Base-by-base conservation (phyloP, 2,888 invertebrate species). In the Fragum whitleyi region DNA sequence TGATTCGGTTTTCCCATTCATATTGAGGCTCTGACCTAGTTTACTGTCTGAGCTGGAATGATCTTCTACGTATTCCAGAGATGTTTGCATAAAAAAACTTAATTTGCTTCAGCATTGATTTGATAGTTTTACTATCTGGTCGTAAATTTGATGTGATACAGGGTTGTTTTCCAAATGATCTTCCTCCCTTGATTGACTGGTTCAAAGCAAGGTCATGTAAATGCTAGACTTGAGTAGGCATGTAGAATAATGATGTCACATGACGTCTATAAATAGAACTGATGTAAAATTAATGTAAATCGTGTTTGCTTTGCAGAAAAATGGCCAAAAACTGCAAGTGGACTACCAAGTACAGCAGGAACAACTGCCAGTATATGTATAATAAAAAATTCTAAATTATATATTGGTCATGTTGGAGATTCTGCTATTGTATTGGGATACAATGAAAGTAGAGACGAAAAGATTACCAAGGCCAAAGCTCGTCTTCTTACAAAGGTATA, bases 371-470 rank as follows among this genome's bases (percentile, higher is more conserved):
- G 98, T 92, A 96, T 99, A 76, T 98, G 98, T 5, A 98, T 99
- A 93, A 97, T 99, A 90, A 96, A 98, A 78, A 96, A 97, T 87
- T 97, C 97, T 51, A 98, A 95, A 81, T 96, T 99, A 88, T 99
- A 98, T 92, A 97, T 98, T 79, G 99, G 99, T 2, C 99, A 99
- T 95, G 99, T 99, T 1, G 99, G 99, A n/a, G 99, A 99, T 94
- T 99, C 99, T 0, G 98, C 97, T 32, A 98, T 99, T 91, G 97
- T 98, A 16, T 95, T 98, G 69, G 98, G 97, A 26, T 96, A 97
- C 93, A 96, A 96, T 74, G 88, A 90, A 39, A 87, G 86, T 47
- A 84, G 80, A 42, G 72, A 78, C 23, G 86, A 87, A 70, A 89
- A 79, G 69, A 84, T 79, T 57, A 86, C 79, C 21, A 59, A 81